Base-by-base conservation (phyloP, 2,797 vertebrate species). In the Acestrorhynchus altus region DNA sequence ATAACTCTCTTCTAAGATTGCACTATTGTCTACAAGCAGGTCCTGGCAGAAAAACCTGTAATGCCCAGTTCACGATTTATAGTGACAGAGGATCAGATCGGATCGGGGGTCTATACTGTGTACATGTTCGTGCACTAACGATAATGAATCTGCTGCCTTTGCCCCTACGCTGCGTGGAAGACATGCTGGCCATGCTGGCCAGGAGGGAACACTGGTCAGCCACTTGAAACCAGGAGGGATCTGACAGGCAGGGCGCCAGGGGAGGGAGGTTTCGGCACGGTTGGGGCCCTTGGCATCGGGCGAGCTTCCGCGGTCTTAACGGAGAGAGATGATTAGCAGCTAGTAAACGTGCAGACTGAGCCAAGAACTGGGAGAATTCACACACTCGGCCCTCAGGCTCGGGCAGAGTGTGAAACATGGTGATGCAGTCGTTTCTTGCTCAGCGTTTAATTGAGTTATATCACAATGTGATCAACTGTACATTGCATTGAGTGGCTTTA, bases 241-340 rank as follows among this genome's bases (percentile, higher is more conserved):
- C 59, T 31, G 70, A 26, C 67, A 72, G 76, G 80, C 77, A 61
- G 47, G 4, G 20, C 49, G 73, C 73, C 77, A 83, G 77, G 69
- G 56, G 56, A 83, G 73, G 69, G 77, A 31, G 69, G 73, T 72
- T 15, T 76, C 77, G 54, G 46, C n/a, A 39, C 16, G 7, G 18
- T 20, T 18, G 52, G 72, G 74, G 68, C 68, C 63, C 51, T 83
- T 60, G 72, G 77, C 81, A 83, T 56, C 49, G 39, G 68, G 72
- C 42, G 20, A 51, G 49, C 68, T 73, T 79, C 54, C 81, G 76
- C 73, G 76, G 61, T 68, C 71, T 72, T 70, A 49, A 76, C 13
- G 47, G 74, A 57, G 72, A 76, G 72, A 63, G 73, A 56, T 40
- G 69, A 83, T 83, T 83, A 83, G 77, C 72, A 73, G 73, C 77